phyloP scores from a whole-genome alignment of 2,113 vertebrate genomes.

The Rattus rattus region DNA sequence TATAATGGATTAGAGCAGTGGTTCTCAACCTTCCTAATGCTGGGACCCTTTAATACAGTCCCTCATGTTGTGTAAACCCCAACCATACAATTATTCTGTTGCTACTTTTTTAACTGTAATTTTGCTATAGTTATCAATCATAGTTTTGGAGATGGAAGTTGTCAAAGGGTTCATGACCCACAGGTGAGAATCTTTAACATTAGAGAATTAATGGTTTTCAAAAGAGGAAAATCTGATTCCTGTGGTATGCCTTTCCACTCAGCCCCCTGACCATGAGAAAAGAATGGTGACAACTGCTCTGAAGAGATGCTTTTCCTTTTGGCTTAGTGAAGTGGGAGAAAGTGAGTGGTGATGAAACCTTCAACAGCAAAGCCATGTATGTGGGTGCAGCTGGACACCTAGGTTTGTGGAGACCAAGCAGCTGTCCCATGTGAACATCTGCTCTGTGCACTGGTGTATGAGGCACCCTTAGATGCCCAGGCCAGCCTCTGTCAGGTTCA shows the following conservation, averaged over 20 bases:
- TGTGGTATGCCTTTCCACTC: background rate
- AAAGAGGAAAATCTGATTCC: background rate
- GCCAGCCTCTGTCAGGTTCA: slow-evolving; percentile 87
- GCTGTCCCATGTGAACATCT: slow-evolving; percentile 85
- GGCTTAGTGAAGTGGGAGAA: background rate
- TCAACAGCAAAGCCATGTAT: slow-evolving; percentile 56
- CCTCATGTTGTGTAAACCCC: background rate
- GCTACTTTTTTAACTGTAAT: background rate
- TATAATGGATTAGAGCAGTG: background rate
- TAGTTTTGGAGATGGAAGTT: background rate
- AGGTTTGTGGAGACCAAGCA: slow-evolving; percentile 88
- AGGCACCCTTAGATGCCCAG: slow-evolving; percentile 82
- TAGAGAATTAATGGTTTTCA: background rate
- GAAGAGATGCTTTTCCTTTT: slow-evolving; percentile 82
- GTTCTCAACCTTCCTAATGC: background rate
- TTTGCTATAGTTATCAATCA: background rate
- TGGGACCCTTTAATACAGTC: background rate
- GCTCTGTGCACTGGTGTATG: slow-evolving; percentile 86
- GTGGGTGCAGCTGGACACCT: slow-evolving; percentile 87
- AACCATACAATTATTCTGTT: background rate
- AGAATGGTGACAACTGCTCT: slow-evolving; percentile 82
- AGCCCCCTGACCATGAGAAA: background rate
- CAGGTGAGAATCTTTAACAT: background rate
- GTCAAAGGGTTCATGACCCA: background rate
- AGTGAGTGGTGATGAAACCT: background rate